Percentiles rank a stretch among this genome's conserved stretches.
Evolutionary conservation across 2,888 invertebrate species (phyloP).

Genomic region (Euplagia quadripunctaria): DNA sequence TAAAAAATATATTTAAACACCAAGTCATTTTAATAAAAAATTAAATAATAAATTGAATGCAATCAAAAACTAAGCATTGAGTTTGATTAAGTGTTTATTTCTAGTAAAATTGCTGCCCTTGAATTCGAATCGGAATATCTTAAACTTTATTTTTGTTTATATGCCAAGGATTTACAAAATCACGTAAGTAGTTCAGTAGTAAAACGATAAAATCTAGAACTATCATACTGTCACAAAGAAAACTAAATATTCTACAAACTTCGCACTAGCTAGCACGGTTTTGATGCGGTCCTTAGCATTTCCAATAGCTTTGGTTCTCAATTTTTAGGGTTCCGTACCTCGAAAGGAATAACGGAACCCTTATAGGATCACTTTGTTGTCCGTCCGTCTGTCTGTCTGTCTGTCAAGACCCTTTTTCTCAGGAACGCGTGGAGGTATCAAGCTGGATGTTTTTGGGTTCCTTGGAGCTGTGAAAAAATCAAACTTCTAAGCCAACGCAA

Average conservation of each 20-base stretch:
- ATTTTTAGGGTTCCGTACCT: too few relatives aligned
- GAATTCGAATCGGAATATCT: neutral
- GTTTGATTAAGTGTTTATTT: neutral
- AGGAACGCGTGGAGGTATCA: too few relatives aligned
- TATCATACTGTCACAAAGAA: neutral
- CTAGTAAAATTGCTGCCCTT: neutral
- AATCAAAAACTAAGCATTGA: neutral
- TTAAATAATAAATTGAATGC: neutral
- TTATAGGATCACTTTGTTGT: too few relatives aligned
- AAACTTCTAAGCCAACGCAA: too few relatives aligned
- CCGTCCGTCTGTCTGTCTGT: too few relatives aligned
- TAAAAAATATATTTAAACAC: neutral
- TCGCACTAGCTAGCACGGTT: too few relatives aligned
- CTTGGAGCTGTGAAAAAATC: too few relatives aligned
- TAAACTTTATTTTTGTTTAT: conserved; percentile 1
- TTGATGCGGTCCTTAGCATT: too few relatives aligned
- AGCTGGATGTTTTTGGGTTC: too few relatives aligned
- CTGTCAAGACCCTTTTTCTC: too few relatives aligned
- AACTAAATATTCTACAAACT: neutral
- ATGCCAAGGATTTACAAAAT: conserved; percentile 1
- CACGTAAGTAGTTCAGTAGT: neutral
- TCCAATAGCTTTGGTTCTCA: neutral
- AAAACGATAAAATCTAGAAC: neutral
- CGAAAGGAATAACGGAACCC: too few relatives aligned
- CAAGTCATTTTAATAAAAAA: neutral